Percentiles rank a stretch among this genome's conserved stretches.
Evolutionary conservation across 2,113 vertebrate genomes (phyloP).

Genomic region (Elephantulus edwardii): DNA sequence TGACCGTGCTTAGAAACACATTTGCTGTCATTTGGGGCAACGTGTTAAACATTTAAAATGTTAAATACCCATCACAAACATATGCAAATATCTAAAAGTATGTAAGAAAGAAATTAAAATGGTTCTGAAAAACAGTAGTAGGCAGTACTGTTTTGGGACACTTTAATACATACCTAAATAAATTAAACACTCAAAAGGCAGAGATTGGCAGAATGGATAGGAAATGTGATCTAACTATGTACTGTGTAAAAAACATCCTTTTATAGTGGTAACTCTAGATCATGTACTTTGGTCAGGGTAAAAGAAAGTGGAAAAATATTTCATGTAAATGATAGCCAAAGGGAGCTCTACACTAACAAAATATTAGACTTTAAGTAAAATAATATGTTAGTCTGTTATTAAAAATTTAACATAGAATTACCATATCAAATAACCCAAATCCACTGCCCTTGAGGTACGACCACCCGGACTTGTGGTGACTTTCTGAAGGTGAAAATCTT

Average conservation of each 20-base stretch:
- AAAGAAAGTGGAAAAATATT: neutral
- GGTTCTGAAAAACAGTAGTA: too few relatives aligned
- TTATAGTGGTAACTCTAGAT: too few relatives aligned
- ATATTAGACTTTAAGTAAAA: neutral
- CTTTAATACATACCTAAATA: neutral
- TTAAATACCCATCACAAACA: neutral
- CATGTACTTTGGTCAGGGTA: neutral
- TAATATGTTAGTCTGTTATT: neutral
- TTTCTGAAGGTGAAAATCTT: too few relatives aligned
- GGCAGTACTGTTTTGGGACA: too few relatives aligned
- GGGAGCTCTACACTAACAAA: neutral
- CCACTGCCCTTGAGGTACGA: too few relatives aligned
- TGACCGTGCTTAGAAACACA: too few relatives aligned
- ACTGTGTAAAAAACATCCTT: neutral
- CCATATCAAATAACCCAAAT: too few relatives aligned
- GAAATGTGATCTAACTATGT: neutral
- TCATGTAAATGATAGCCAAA: neutral
- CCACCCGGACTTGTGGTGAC: too few relatives aligned
- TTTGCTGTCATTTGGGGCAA: too few relatives aligned
- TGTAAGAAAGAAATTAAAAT: neutral
- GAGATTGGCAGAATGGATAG: neutral
- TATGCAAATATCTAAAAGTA: neutral
- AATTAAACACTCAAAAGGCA: neutral
- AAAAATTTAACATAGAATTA: neutral
- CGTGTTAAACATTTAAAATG: neutral